Base-by-base conservation (phyloP, 2,888 invertebrate genomes). In the Chrysina gloriosa region DNA sequence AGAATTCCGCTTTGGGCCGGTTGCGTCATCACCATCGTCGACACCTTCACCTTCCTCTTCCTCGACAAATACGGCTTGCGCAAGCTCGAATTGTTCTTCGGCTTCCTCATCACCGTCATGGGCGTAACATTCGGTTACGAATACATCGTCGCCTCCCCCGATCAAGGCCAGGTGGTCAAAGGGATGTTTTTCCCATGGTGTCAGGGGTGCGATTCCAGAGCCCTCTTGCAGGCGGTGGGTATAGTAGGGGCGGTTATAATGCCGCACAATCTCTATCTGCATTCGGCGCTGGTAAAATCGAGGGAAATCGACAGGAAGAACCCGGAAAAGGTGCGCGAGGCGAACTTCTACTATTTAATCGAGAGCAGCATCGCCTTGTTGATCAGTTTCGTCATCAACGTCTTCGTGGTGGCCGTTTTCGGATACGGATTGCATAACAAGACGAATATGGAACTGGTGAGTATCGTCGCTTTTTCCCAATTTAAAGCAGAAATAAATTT, bases 241-340 rank as follows among this genome's bases (percentile, higher is more conserved):
- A 90, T 95, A 54, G 88, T 96, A 54, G 95, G 82, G 2, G 82
- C 93, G 23, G 93, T 95, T 25, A 94, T 96, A 72, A 96, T 95
- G 95, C 95, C 95, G 0, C 95, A 96, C 78, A 96, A 96, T 84
- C 85, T 95, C 50, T 95, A 95, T 80, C 86, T 96, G 7, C 95
- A 96, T 81, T 95, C 95, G 34, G 95, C 95, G 25, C 85, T 95
- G 67, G 95, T 95, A 27, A 94, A 95, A 90, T 93, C 93, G 1
- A 87, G 95, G 71, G 90, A 91, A 71, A 85, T 96, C 29, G 92
- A 96, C 80, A 86, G 95, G 67, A 87, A 85, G 23, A 88, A 90
- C 75, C 86, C 89, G 27, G 84, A 85, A 34, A 89, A 90, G 81
- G 88, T 96, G 0, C 86, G 84, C 68, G 95, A 96, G 80, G 96